A percentile compares a stretch with the other conserved stretches of the same genome.
These are phyloP conservation scores for Drosophila arizonae DNA, from an alignment of 1,140 invertebrate genomes.

Conservation along the genomic window DNA sequence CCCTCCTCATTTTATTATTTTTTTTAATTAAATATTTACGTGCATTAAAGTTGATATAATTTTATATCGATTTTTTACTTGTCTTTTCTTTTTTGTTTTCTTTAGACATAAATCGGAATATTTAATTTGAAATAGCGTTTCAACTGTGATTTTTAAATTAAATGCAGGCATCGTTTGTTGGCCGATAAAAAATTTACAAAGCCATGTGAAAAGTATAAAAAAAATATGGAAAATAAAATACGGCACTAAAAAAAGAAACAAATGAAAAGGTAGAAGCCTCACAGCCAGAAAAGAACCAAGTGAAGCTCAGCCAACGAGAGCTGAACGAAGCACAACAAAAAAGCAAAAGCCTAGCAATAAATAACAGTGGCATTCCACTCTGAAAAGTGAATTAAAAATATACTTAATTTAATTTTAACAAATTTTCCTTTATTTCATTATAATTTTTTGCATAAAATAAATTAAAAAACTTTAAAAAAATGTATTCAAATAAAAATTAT, in stretches of 20 bases:
- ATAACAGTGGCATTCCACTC: neutral
- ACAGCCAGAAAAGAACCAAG: slow-evolving; percentile 21
- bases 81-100: neutral
- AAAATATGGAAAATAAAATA: slow-evolving; percentile 18
- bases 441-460: too few relatives aligned
- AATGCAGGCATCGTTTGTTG: slow-evolving; percentile 38
- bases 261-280: slow-evolving; percentile 40
- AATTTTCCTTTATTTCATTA: too few relatives aligned
- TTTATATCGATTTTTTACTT: slow-evolving; percentile 43
- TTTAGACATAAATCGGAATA: slow-evolving; percentile 25
- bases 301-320: slow-evolving; percentile 30
- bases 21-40: slow-evolving; percentile 75
- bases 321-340: neutral
- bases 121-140: slow-evolving; percentile 50
- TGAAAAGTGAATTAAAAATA: neutral
- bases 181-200: slow-evolving; percentile 62
- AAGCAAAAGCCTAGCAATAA: neutral
- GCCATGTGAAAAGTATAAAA: slow-evolving; percentile 35
- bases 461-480: too few relatives aligned
- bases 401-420: too few relatives aligned
- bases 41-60: slow-evolving; percentile 41
- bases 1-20: neutral
- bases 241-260: slow-evolving; percentile 6
- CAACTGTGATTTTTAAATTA: slow-evolving; percentile 63
- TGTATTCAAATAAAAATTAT: too few relatives aligned